Percentiles rank a stretch among this genome's conserved stretches.
Evolutionary conservation across 2,888 invertebrate species (phyloP).

Genomic region (Tanytarsus gracilentus): DNA sequence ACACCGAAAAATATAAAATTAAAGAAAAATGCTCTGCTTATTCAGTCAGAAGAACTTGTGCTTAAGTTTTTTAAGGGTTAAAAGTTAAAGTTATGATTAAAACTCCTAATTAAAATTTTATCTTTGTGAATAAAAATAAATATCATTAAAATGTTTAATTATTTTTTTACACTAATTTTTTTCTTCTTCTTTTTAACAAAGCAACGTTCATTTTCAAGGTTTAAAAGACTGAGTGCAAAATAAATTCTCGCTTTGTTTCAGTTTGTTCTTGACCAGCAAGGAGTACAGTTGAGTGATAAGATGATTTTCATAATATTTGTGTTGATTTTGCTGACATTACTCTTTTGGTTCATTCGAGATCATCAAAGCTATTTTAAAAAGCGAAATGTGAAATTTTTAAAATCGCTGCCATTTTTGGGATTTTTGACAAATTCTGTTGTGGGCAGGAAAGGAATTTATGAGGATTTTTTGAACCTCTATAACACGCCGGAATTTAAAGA

Average conservation of each 20-base stretch:
- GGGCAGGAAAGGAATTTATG: background rate
- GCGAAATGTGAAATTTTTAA: background rate
- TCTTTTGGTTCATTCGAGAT: background rate
- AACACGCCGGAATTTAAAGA: slow-evolving; percentile 30
- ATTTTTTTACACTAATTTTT: no score
- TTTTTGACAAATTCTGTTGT: background rate
- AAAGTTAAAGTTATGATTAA: no score
- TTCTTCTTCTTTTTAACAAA: no score
- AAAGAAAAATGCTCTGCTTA: background rate
- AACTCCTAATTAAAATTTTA: no score
- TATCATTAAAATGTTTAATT: no score
- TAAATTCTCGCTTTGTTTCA: no score
- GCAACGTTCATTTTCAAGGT: no score
- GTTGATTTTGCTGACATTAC: background rate
- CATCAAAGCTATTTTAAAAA: background rate
- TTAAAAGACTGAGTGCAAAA: no score
- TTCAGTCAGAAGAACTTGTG: background rate
- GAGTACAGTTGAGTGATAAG: no score
- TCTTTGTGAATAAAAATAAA: no score
- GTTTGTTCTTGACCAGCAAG: no score
- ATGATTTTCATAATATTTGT: background rate
- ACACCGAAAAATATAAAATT: background rate
- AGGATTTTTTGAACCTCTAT: background rate
- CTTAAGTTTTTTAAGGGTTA: no score
- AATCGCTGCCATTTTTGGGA: background rate